phyloP scores from a whole-genome alignment of 1,140 invertebrate genomes.

The Dolichoris vasculosae region DNA sequence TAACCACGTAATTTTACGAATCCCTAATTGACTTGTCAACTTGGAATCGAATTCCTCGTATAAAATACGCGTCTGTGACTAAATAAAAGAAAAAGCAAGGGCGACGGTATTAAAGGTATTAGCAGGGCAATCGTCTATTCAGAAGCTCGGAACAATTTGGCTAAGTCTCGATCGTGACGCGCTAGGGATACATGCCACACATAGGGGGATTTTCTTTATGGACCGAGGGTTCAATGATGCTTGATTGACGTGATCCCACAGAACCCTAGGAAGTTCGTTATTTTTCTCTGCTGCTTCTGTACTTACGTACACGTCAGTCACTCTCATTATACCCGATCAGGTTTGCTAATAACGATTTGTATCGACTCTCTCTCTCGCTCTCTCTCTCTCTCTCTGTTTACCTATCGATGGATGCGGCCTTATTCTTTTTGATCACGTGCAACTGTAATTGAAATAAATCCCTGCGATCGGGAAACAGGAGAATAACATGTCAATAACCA shows the following conservation, averaged over 20 bases:
- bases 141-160: conserved; percentile 19
- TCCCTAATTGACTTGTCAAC: background rate
- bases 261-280: conserved; percentile 18
- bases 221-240: conserved; percentile 34
- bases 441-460: background rate
- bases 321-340: background rate
- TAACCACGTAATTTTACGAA: background rate
- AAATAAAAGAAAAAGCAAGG: background rate
- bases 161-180: conserved; percentile 6
- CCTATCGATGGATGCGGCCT: background rate
- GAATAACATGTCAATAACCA: background rate
- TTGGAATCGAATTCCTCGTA: background rate
- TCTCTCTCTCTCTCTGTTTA: background rate
- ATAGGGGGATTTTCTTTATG: conserved; percentile 22
- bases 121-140: background rate
- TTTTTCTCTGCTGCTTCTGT: background rate
- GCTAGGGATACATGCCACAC: too few species aligned
- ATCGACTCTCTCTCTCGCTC: background rate
- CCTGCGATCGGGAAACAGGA: background rate
- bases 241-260: conserved; percentile 47
- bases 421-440: conserved; percentile 10
- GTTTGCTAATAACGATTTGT: conserved; percentile 16
- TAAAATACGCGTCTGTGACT: background rate
- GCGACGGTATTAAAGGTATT: conserved; percentile 9
- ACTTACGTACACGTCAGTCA: background rate